phyloP scores from a whole-genome alignment of 2,113 vertebrate species.

The Toxotes chatareus region DNA sequence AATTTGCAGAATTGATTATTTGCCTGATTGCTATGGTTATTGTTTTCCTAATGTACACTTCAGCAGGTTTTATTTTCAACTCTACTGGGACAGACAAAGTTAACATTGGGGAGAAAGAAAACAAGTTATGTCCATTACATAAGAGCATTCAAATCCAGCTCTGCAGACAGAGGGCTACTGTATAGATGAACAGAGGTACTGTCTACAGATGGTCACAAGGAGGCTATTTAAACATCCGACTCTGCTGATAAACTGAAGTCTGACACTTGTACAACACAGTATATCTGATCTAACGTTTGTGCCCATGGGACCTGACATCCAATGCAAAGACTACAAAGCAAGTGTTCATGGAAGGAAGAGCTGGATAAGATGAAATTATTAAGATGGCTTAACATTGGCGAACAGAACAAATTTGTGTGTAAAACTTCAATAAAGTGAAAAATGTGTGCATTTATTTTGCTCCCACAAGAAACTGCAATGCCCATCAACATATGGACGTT shows the following conservation, averaged over 20 bases:
- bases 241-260: conserved; percentile 23
- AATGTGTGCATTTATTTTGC: too few species aligned
- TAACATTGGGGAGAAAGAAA: background rate
- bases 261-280: background rate
- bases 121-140: conserved; percentile 44
- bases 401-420: too few species aligned
- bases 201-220: conserved; percentile 65
- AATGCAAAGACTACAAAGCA: background rate
- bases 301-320: conserved; percentile 2
- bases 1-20: background rate
- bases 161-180: conserved; percentile 61
- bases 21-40: background rate
- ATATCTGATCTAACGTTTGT: background rate
- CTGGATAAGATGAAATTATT: too few species aligned
- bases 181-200: conserved; percentile 55
- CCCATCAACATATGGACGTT: too few species aligned
- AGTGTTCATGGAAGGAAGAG: too few species aligned
- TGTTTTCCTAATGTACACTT: background rate
- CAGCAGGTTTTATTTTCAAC: background rate
- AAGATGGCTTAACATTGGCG: too few species aligned
- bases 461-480: too few species aligned
- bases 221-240: conserved; percentile 16
- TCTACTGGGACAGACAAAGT: conserved; percentile 2
- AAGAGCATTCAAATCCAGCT: conserved; percentile 24
- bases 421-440: too few species aligned